These are phyloP conservation scores for Philopotamus ludificatus DNA, from an alignment of 1,140 invertebrate genomes.

Conservation along the genomic window DNA sequence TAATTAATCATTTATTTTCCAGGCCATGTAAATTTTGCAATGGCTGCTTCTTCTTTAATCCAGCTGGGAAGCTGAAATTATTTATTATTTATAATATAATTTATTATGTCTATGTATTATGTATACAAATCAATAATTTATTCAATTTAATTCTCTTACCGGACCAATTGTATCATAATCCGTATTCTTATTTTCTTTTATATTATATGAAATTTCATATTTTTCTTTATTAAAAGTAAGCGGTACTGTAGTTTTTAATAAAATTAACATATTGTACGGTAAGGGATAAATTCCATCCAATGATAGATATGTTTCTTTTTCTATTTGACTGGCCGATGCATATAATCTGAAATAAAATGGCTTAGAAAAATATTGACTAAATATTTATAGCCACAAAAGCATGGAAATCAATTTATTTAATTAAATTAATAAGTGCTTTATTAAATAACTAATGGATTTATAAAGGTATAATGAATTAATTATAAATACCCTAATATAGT, in stretches of 20 bases:
- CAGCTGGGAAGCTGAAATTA: conserved; percentile 35
- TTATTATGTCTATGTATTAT: conserved; percentile 2
- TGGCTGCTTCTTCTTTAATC: conserved; percentile 33
- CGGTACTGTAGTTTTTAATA: conserved; percentile 67
- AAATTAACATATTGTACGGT: conserved; percentile 60
- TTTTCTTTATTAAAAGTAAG: conserved; percentile 49
- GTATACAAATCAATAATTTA: neutral
- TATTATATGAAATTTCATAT: neutral
- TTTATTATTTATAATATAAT: conserved; percentile 6
- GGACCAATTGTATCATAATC: conserved; percentile 37
- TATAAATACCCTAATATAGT: no score
- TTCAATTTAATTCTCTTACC: conserved; percentile 20
- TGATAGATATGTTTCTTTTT: conserved; percentile 58
- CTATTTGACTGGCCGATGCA: conserved; percentile 58
- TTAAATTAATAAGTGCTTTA: no score
- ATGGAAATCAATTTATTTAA: no score
- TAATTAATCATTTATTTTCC: conserved; percentile 5
- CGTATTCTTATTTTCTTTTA: conserved; percentile 3
- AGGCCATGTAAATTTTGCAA: conserved; percentile 35
- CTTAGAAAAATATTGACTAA: no score
- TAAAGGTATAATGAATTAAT: no score
- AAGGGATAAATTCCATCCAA: conserved; percentile 59
- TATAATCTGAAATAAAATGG: no score
- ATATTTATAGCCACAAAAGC: no score
- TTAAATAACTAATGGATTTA: no score